Evolutionary conservation across 1,140 invertebrate species (phyloP).

Genomic region (Lasaia peninsularis): DNA sequence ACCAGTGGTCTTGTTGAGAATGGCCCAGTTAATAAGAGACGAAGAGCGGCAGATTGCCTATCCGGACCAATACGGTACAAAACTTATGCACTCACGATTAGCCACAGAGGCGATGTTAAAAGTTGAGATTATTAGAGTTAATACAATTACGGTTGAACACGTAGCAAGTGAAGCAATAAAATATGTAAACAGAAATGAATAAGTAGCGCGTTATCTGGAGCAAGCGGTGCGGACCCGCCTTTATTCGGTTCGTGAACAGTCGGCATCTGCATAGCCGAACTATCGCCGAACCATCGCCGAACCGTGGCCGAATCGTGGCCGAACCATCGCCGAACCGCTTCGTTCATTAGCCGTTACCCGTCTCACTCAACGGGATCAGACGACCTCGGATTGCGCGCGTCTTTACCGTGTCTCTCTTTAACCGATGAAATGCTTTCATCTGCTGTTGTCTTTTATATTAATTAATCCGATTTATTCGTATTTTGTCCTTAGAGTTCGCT

Average conservation of each 20-base stretch:
- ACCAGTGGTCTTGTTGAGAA: no score
- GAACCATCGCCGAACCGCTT: conserved; percentile 63
- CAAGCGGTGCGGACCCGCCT: conserved; percentile 19
- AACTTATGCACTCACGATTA: no score
- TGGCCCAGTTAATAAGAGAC: no score
- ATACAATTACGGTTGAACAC: conserved; percentile 16
- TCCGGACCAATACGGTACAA: no score
- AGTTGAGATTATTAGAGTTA: not conserved
- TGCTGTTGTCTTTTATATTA: not conserved
- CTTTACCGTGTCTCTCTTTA: conserved; percentile 28
- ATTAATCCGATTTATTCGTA: not conserved
- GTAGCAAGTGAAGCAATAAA: conserved; percentile 13
- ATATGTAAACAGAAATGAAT: conserved; percentile 14
- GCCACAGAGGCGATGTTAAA: no score
- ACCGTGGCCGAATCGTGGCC: no score
- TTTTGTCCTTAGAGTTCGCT: no score
- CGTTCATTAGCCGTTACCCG: conserved; percentile 66
- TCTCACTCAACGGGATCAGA: conserved; percentile 56
- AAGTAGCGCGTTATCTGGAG: conserved; percentile 21
- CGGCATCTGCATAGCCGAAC: conserved; percentile 65
- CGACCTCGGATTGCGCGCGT: conserved; percentile 41
- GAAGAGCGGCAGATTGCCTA: no score
- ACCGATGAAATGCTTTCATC: conserved; percentile 10
- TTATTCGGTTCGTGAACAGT: conserved; percentile 43
- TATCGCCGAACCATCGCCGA: no score